Evolutionary conservation across 2,797 vertebrate genomes (phyloP).

Genomic region (Lepilemur septentrionalis): DNA sequence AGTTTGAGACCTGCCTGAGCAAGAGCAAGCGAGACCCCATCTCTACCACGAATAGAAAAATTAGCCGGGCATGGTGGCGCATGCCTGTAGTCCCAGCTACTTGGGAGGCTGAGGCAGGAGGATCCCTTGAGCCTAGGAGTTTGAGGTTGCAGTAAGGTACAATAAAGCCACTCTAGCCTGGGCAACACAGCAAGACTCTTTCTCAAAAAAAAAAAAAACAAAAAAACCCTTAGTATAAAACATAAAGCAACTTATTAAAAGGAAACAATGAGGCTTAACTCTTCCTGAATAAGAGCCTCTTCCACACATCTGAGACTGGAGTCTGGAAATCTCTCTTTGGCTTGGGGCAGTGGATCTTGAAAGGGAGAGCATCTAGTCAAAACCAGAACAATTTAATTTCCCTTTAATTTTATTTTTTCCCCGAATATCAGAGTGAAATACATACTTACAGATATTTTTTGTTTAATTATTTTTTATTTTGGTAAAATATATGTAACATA

Average conservation of each 20-base stretch:
- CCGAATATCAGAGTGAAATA: background rate
- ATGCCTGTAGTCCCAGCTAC: too few relatives aligned
- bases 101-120: too few relatives aligned
- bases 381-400: background rate
- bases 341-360: background rate
- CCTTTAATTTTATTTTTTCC: background rate
- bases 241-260: background rate
- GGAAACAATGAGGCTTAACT: background rate
- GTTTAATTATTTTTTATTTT: background rate
- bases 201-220: too few relatives aligned
- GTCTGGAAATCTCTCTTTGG: background rate
- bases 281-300: background rate
- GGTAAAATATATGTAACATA: background rate
- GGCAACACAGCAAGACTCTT: too few relatives aligned
- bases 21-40: too few relatives aligned
- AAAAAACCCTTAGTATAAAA: background rate
- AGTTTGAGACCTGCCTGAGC: too few relatives aligned
- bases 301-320: background rate
- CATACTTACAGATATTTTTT: background rate
- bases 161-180: too few relatives aligned
- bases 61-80: too few relatives aligned
- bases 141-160: too few relatives aligned
- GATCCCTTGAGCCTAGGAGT: too few relatives aligned
- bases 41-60: too few relatives aligned
- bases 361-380: background rate